Base-by-base conservation (phyloP, 1,140 invertebrate species). In the Adelges cooleyi region DNA sequence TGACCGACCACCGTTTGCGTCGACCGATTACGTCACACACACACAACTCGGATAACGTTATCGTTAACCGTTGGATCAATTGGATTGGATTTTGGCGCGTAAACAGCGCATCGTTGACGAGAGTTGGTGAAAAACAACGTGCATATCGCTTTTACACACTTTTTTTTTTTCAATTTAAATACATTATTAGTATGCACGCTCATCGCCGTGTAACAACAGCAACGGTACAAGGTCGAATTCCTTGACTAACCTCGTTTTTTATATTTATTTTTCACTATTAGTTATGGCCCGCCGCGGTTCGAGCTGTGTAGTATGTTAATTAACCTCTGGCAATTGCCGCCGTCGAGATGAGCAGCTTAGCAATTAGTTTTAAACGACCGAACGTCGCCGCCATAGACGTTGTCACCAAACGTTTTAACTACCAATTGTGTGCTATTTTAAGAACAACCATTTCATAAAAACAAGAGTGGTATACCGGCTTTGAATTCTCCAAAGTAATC, bases 1-100 rank as follows among this genome's bases (percentile, higher is more conserved):
- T n/a, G n/a, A n/a, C n/a, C n/a, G n/a, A n/a, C n/a, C n/a, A n/a
- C n/a, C n/a, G n/a, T n/a, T n/a, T n/a, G n/a, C n/a, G n/a, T n/a
- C n/a, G n/a, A n/a, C n/a, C n/a, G n/a, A n/a, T n/a, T n/a, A n/a
- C n/a, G n/a, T n/a, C n/a, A n/a, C n/a, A n/a, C 36, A 38, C 13
- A 13, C 13, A 38, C 36, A 38, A 38, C 13, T 38, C 36, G 36
- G 36, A 38, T 38, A 38, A 13, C 13, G 36, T 38, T 6, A 8
- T 38, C 13, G 36, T 6, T 38, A 13, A 38, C 6, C 6, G n/a
- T n/a, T n/a, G n/a, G n/a, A n/a, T n/a, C n/a, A n/a, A n/a, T n/a
- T n/a, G n/a, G n/a, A 33, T 54, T n/a, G 11, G 20, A 15, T 54
- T 54, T 54, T 54, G 36, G 52, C 52, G 52, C 52, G 52, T 15